Percentiles rank a stretch among this genome's conserved stretches.
Conservation (phyloP, 1,140 invertebrate genomes). For the Camponotus floridanus region DNA sequence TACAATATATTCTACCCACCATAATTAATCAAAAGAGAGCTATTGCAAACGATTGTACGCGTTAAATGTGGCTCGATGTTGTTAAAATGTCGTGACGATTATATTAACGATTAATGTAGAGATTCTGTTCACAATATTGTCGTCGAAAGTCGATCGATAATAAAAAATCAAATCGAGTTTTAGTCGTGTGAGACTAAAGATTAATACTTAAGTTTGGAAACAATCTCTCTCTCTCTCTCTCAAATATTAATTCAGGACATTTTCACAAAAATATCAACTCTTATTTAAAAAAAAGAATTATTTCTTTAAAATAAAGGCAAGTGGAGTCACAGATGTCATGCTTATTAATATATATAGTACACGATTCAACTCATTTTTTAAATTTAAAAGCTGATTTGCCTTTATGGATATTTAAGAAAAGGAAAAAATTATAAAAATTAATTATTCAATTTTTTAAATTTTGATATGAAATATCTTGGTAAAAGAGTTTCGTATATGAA, state of each 20-base stretch:
- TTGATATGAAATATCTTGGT: not conserved
- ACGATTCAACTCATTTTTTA: not conserved
- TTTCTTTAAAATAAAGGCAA: slow-evolving; percentile 8
- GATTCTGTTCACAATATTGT: not conserved
- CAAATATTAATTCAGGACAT: not conserved
- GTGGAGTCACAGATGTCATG: not conserved
- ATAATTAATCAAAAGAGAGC: slow-evolving; percentile 59
- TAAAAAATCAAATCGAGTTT: not conserved
- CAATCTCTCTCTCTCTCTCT: too few relatives aligned
- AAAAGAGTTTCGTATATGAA: not conserved
- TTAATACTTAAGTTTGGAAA: not conserved
- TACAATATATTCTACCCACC: slow-evolving; percentile 15
- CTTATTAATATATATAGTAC: not conserved
- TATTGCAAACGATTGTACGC: not conserved
- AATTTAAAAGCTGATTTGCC: not conserved
- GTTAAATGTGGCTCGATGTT: not conserved
- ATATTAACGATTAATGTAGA: not conserved
- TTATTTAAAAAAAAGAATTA: not conserved
- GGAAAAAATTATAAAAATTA: not conserved
- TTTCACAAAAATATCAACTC: not conserved
- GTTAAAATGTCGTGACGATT: not conserved
- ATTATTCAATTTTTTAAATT: slow-evolving; percentile 15
- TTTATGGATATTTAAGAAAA: not conserved
- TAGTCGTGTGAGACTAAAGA: not conserved
- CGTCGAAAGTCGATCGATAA: not conserved